A percentile compares a stretch with the other conserved stretches of the same genome.
Conservation (phyloP, 1,140 invertebrate species). For the Frieseomelitta varia region DNA sequence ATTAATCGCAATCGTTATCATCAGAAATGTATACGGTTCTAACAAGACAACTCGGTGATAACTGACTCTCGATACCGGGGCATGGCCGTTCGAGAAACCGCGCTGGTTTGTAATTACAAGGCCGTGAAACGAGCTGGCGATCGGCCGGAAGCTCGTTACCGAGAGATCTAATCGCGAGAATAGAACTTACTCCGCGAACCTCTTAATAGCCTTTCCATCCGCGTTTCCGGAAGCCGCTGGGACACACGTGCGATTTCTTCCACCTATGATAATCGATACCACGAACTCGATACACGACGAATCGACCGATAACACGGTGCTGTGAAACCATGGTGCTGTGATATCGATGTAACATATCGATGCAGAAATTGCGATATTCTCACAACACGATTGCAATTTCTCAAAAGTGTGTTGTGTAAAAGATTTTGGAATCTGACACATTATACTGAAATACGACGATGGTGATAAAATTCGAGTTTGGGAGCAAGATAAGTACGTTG, state of each 20-base stretch:
- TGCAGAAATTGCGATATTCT: too few species aligned
- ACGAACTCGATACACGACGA: background rate
- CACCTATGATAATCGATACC: conserved; percentile 13
- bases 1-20: conserved; percentile 60
- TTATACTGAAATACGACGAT: too few species aligned
- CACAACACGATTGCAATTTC: too few species aligned
- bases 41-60: conserved; percentile 41
- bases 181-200: conserved; percentile 3
- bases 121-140: conserved; percentile 23
- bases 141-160: conserved; percentile 50
- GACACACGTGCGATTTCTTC: conserved; percentile 2
- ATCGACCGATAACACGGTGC: too few species aligned
- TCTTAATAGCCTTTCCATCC: background rate
- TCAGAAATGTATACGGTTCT: conserved; percentile 55
- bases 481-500: too few species aligned
- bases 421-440: too few species aligned
- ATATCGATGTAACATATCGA: too few species aligned
- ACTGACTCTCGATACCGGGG: conserved; percentile 50
- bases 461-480: too few species aligned
- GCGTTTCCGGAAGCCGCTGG: background rate
- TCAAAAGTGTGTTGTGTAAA: too few species aligned
- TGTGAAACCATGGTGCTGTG: too few species aligned
- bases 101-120: conserved; percentile 44
- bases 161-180: conserved; percentile 42
- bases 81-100: conserved; percentile 27